Conservation (phyloP, 2,113 vertebrate species). For the Columba livia region DNA sequence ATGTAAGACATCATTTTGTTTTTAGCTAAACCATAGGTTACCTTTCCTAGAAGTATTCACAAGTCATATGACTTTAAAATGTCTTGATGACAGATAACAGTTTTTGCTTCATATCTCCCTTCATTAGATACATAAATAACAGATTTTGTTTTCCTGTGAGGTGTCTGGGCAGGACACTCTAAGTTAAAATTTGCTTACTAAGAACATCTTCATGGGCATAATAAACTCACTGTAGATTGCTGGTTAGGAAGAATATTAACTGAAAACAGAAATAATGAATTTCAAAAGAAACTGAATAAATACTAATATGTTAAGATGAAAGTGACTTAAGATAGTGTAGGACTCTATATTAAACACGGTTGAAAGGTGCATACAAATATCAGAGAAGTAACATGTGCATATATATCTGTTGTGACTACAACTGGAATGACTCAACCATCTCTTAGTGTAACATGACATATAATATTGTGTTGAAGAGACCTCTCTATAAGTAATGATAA, state of each 20-base stretch:
- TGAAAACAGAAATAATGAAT: background rate
- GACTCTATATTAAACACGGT: background rate
- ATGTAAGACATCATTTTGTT: background rate
- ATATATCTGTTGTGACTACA: background rate
- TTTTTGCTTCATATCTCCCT: background rate
- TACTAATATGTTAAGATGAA: background rate
- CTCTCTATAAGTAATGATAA: background rate
- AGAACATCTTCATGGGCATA: background rate
- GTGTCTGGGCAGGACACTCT: background rate
- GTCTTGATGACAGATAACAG: background rate
- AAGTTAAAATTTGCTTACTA: background rate
- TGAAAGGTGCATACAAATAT: background rate
- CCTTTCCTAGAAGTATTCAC: background rate
- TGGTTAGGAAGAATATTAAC: background rate
- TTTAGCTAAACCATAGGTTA: background rate
- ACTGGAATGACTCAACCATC: background rate
- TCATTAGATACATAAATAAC: background rate
- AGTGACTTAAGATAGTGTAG: background rate
- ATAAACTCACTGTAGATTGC: background rate
- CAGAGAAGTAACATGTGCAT: background rate
- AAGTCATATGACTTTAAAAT: background rate
- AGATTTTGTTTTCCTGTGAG: background rate
- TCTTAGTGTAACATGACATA: background rate
- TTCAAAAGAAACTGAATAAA: background rate
- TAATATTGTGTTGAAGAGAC: background rate